Evolutionary conservation across 1,140 invertebrate species (phyloP), one percentile per base, ranked within the genome.

Genomic region (Ceratina calcarata): DNA sequence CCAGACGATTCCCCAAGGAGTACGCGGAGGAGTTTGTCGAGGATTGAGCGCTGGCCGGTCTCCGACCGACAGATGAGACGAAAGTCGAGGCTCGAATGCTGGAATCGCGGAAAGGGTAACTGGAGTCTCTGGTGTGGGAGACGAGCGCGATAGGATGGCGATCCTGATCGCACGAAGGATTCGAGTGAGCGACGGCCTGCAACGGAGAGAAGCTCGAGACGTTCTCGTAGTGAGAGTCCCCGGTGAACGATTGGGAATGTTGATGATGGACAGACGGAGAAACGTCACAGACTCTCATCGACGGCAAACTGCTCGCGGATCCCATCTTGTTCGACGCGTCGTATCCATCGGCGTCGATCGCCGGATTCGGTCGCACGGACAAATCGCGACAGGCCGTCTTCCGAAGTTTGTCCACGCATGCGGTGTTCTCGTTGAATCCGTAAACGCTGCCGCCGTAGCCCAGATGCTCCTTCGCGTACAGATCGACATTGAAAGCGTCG

Each of bases 211-310:
- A 93, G 15, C 81, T 92, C 1, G 86, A 71, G 0, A 93, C 74
- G 55, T 93, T 93, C 51, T 93, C 92, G 78, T 93, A 93, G 76
- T 93, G 91, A 3, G 88, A 83, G 24, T 93, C 90, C 0, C 91
- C 91, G 6, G 91, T 93, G 58, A 92, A 93, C 0, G 91, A 92
- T 18, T 90, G 89, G 0, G 92, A 92, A 49, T 93, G 91, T 18
- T 92, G 92, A 24, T 91, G 89, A 18, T 45, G 37, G 6, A 45
- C 37, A 2, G 83, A 85, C 0, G 90, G 91, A 0, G 90, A 86
- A 2, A 83, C 27, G 20, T 93, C 92, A 60, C 88, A 91, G 0
- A 93, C 91, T 69, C 91, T 88, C 89, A 93, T 93, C 0, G 92
- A 92, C 1, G 92, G 92, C 22, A 93, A 66, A 69, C 91, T 92